Percentiles rank a stretch among this genome's conserved stretches.
Conservation (phyloP, 1,140 invertebrate genomes). For the Brachionus rotundiformis region DNA sequence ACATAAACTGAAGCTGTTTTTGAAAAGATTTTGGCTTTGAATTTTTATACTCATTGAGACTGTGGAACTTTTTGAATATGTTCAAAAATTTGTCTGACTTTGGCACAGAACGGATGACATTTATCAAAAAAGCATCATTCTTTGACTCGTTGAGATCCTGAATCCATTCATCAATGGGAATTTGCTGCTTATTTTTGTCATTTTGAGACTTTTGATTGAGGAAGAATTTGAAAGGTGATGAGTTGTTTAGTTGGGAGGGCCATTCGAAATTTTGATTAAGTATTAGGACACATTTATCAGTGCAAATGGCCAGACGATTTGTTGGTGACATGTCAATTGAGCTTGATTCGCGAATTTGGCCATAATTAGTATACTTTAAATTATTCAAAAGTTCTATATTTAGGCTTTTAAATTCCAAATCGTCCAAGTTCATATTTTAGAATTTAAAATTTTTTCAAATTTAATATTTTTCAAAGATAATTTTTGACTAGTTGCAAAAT, state of each 20-base stretch:
- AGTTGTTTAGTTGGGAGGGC: constrained; percentile 8
- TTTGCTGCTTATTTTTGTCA: constrained; percentile 9
- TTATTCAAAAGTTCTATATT: constrained; percentile 2
- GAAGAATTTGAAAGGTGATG: constrained; percentile 45
- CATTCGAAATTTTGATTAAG: constrained; percentile 13
- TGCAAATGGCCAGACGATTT: constrained; percentile 14
- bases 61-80: not conserved
- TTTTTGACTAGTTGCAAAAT: not conserved
- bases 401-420: not conserved
- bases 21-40: not conserved
- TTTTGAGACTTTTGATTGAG: not conserved
- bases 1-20: constrained; percentile 25
- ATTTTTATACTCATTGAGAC: not conserved
- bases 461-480: not conserved
- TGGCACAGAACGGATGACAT: not conserved
- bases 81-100: not conserved
- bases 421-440: not conserved
- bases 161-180: constrained; percentile 28
- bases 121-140: constrained; percentile 18
- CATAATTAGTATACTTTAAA: constrained; percentile 27
- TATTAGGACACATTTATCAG: constrained; percentile 2
- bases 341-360: not conserved
- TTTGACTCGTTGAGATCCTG: not conserved
- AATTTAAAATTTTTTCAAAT: not conserved
- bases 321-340: not conserved